Base-by-base conservation (phyloP, 2,113 vertebrate species). In the Gadus macrocephalus region DNA sequence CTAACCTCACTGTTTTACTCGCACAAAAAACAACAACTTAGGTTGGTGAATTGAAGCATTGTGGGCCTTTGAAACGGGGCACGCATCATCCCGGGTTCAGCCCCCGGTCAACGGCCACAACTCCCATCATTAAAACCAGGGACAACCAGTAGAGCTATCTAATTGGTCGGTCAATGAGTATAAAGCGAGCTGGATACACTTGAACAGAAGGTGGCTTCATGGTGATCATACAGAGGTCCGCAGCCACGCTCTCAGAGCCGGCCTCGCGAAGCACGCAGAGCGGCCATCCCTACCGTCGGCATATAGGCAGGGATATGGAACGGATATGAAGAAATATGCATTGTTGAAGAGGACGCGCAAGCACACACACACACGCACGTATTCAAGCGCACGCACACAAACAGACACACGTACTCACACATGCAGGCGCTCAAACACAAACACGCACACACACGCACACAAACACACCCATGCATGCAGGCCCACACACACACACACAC, bases 81-180 rank as follows among this genome's bases (percentile, higher is more conserved):
- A 77, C 58, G 68, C 67, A 76, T 53, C 65, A 68, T 53, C 19
- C 3, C 27, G 73, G 71, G 86, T 88, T 86, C 83, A 86, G 67
- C 15, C 22, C 64, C 25, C 27, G 86, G 81, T 84, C 84, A 84
- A 70, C 67, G 67, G 73, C 80, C 68, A 72, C 60, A 71, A 77
- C 81, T 83, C 80, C 64, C 83, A 83, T 85, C 81, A 82, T 83
- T 84, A 86, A 74, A 73, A 72, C 79, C 75, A 73, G 65, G 78
- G 74, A 72, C 77, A 68, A 74, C 61, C 73, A 76, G 77, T 72
- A 72, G 82, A 71, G 69, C 61, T 78, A 85, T 88, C 81, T 84
- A 88, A 85, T 83, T 88, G 79, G 80, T 83, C 28, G 62, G 71
- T 79, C 77, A 82, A 67, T 66, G 84, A 83, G 73, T 82, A 77